These are phyloP conservation scores for Gastrophryne carolinensis DNA, from an alignment of 2,797 vertebrate species.

Conservation along the genomic window DNA sequence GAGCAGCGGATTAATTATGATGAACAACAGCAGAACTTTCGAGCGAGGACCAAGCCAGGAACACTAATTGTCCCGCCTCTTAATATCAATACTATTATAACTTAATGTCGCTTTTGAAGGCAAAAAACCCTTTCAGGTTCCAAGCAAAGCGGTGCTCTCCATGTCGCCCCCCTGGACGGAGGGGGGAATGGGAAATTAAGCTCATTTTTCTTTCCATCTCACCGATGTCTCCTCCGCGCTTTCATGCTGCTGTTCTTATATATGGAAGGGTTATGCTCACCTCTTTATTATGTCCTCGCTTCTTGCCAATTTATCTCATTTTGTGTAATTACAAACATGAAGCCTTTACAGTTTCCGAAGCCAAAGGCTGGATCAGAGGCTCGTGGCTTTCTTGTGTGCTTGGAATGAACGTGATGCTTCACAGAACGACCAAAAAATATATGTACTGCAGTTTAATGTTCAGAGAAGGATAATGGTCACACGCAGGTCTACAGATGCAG, in stretches of 20 bases:
- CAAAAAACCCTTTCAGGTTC: slow-evolving; percentile 56
- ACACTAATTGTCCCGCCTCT: slow-evolving; percentile 71
- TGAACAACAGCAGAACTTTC: neutral
- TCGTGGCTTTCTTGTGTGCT: no score
- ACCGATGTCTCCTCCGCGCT: slow-evolving; percentile 22
- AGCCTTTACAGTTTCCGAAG: slow-evolving; percentile 12
- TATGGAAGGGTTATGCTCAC: neutral
- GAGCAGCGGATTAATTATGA: neutral
- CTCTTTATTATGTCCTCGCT: slow-evolving; percentile 18
- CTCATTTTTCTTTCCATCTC: slow-evolving; percentile 56
- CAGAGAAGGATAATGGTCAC: no score
- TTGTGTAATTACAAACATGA: slow-evolving; percentile 19
- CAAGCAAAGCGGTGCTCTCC: slow-evolving; percentile 66
- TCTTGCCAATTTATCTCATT: slow-evolving; percentile 16
- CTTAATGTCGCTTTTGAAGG: slow-evolving; percentile 63
- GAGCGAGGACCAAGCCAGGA: slow-evolving; percentile 59
- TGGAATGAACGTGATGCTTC: no score
- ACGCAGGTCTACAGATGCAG: no score
- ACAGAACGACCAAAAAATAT: no score
- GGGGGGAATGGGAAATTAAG: slow-evolving; percentile 67
- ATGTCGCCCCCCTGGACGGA: slow-evolving; percentile 67
- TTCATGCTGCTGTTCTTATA: neutral
- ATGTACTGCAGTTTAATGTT: no score
- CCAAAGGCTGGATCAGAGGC: neutral
- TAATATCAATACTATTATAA: slow-evolving; percentile 71